Evolutionary conservation across 1,140 invertebrate genomes (phyloP).

Genomic region (Drosophila nasuta): DNA sequence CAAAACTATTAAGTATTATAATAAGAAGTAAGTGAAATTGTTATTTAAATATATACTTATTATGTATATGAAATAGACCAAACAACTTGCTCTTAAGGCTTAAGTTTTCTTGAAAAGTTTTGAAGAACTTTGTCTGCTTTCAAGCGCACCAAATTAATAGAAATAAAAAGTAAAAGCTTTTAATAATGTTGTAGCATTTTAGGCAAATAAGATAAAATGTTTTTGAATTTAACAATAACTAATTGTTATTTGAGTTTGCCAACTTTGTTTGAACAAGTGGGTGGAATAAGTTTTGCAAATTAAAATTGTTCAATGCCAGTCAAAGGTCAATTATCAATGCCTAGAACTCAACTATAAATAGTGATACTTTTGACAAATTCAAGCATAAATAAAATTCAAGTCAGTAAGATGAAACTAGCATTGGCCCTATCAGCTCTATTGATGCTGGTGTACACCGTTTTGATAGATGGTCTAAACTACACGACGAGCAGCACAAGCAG

Average conservation of each 20-base stretch:
- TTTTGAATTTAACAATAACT: background rate
- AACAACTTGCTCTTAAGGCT: too few species aligned
- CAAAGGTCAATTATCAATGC: conserved; percentile 10
- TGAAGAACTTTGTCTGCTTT: conserved; percentile 8
- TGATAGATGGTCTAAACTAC: conserved; percentile 5
- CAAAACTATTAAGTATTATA: too few species aligned
- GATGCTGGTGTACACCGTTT: conserved; percentile 15
- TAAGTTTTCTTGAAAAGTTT: background rate
- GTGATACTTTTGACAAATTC: background rate
- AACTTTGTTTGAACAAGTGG: conserved; percentile 38
- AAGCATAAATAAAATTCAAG: background rate
- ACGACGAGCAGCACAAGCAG: background rate
- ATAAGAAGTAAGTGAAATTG: too few species aligned
- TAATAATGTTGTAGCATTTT: conserved; percentile 1
- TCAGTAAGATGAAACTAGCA: conserved; percentile 16
- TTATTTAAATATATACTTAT: too few species aligned
- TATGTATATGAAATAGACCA: too few species aligned
- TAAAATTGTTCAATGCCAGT: conserved; percentile 28
- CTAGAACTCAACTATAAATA: conserved; percentile 33
- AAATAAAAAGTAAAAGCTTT: background rate
- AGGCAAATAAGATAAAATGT: conserved; percentile 29
- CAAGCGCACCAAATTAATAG: background rate
- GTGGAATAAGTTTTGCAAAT: background rate
- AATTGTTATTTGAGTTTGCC: background rate
- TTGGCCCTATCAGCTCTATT: conserved; percentile 40